Evolutionary conservation across 2,888 invertebrate genomes (phyloP), one percentile per base, ranked within the genome.

Genomic region (Scaptomyza polygonia): DNA sequence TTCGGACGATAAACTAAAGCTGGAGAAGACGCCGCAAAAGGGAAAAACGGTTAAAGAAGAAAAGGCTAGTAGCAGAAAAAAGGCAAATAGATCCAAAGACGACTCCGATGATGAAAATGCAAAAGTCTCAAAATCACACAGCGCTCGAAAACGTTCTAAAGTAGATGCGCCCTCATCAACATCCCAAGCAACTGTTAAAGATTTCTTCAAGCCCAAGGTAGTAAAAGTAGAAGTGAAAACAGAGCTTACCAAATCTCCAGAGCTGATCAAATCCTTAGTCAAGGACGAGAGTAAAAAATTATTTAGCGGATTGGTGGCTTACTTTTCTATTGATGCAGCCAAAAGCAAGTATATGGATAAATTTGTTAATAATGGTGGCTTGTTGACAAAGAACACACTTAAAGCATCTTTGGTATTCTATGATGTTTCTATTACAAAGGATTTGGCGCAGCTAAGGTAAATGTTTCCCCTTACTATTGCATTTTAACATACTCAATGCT

Each of bases 301-400:
- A 45, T 90, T 90, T 66, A 67, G 53, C 12, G 77, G 84, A 18
- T 32, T 87, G 1, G 57, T 76, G 3, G 90, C 79, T 0, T 75
- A 79, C 45, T 90, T 90, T 65, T 68, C 65, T 7, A 58, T 36
- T 7, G 55, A 71, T 6, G 61, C 63, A 1, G 64, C 64, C 5
- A 44, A 53, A 5, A 39, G 29, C 0, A 43, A 77, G 7, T 16
- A 71, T 6, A 66, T 59, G 36, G 48, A 74, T 11, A 47, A 70
- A n/a, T 89, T 90, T 70, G 62, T 66, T 25, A 44, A 56, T 4
- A 68, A 89, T 53, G 88, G 91, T 14, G 91, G 91, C 14, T 70
- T 40, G 5, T 47, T 88, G 36, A 87, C 89, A 0, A 72, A 67
- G 7, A 72, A 89, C 27, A 48, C 76, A 1, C 76, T 75, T 53